Percentiles rank a stretch among this genome's conserved stretches.
Evolutionary conservation across 2,797 vertebrate genomes (phyloP).

Genomic region (Anguilla pacifica): DNA sequence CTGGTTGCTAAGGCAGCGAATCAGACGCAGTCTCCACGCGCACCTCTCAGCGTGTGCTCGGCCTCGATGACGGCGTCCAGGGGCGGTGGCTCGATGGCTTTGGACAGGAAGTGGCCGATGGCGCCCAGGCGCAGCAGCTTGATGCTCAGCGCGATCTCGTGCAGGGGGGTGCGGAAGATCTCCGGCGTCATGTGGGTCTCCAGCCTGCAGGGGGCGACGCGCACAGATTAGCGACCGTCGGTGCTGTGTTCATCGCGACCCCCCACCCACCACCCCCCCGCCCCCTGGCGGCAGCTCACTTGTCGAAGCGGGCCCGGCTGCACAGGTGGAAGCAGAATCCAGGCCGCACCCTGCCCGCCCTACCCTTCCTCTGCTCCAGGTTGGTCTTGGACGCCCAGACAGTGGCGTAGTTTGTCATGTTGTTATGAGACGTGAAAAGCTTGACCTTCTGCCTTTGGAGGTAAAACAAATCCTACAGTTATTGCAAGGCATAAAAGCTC

Average conservation of each 20-base stretch:
- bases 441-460: constrained; percentile 90
- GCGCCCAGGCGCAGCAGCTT: constrained; percentile 88
- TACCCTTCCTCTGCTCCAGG: constrained; percentile 91
- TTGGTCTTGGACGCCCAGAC: constrained; percentile 98
- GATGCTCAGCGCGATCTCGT: constrained; percentile 92
- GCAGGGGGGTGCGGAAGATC: constrained; percentile 92
- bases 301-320: constrained; percentile 86
- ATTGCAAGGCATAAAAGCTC: neutral
- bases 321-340: constrained; percentile 95
- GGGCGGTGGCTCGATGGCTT: constrained; percentile 93
- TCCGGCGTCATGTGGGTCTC: constrained; percentile 94
- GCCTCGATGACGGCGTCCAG: constrained; percentile 95
- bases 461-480: neutral
- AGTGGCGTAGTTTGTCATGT: constrained; percentile 97
- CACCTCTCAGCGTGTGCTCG: constrained; percentile 88
- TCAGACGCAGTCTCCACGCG: neutral
- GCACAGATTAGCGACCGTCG: neutral
- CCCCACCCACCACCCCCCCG: no score
- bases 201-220: constrained; percentile 67
- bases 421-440: constrained; percentile 96
- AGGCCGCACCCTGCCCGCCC: constrained; percentile 84
- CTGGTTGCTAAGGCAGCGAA: neutral
- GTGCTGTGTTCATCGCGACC: neutral
- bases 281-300: constrained; percentile 57
- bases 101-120: constrained; percentile 91